Evolutionary conservation across 2,113 vertebrate genomes (phyloP), one percentile per base, ranked within the genome.

Genomic region (Coturnix japonica): DNA sequence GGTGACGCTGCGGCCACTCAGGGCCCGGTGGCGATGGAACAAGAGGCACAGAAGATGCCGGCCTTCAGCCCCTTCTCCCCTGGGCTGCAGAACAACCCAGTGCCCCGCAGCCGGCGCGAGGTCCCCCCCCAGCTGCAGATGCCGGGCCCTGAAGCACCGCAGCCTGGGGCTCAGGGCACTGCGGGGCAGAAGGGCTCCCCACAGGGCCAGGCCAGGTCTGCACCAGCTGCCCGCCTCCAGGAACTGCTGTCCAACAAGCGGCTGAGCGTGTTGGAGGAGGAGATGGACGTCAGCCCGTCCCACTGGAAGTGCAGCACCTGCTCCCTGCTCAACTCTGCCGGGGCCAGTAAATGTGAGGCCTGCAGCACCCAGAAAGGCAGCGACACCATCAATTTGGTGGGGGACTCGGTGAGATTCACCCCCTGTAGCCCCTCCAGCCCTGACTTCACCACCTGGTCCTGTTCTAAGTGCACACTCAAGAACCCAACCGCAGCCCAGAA

Each of bases 381-480:
- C 0, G 99, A 99, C 87, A 93, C 98, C 88, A 99, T 99, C 10
- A 98, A 99, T 76, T 95, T 99, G 44, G 96, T 98, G 1, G 98
- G 98, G 0, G 99, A 99, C 93, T 97, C 98, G 0, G 99, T 99
- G 93, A 98, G 99, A 28, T 99, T 98, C 92, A 99, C 98, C 1
- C 99, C 99, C 0, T 98, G 98, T 41, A 98, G 98, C 93, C 98
- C 99, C 18, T 99, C 99, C 65, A 99, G 99, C 95, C 98, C 99
- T 0, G 99, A 99, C 97, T 99, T 99, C 89, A 99, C 98, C 93
- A 99, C 98, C 35, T 99, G 99, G 99, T 97, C 98, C 0, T 99
- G 99, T 31, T 99, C 98, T 78, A 99, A 98, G 95, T 99, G 99
- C 96, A 99, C 99, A 3, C 96, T 99, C 72, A 98, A 98, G 81